Evolutionary conservation across 2,888 invertebrate genomes (phyloP).

Genomic region (Omphaloscelis lunosa): DNA sequence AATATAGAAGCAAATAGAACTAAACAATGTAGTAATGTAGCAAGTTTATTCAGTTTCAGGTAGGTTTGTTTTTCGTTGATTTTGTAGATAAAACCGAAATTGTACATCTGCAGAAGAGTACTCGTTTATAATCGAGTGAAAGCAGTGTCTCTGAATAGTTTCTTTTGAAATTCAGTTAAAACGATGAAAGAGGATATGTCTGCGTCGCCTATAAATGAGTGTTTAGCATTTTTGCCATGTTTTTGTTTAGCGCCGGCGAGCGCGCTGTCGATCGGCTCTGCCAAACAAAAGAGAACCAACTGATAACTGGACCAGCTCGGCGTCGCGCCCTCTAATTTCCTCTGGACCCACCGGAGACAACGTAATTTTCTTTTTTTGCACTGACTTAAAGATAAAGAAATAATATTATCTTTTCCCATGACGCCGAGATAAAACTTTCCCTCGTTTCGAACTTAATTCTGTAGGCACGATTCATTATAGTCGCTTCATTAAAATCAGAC

Average conservation of each 20-base stretch:
- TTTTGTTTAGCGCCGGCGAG: slow-evolving; percentile 69
- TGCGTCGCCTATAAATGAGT: slow-evolving; percentile 83
- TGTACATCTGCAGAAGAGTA: slow-evolving; percentile 23
- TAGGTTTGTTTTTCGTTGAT: slow-evolving; percentile 37
- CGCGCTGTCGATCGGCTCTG: slow-evolving; percentile 78
- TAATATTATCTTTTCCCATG: slow-evolving; percentile 77
- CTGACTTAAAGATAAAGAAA: slow-evolving; percentile 77
- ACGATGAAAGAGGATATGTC: slow-evolving; percentile 73
- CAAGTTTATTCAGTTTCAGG: slow-evolving; percentile 50
- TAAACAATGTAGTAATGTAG: slow-evolving; percentile 52
- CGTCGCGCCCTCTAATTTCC: slow-evolving; percentile 81
- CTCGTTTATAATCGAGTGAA: slow-evolving; percentile 26
- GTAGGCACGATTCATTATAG: slow-evolving; percentile 70
- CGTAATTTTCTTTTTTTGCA: slow-evolving; percentile 80
- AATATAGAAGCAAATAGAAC: slow-evolving; percentile 24
- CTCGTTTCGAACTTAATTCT: slow-evolving; percentile 69
- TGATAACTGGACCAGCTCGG: slow-evolving; percentile 84
- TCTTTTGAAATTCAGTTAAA: slow-evolving; percentile 67
- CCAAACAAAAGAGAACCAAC: slow-evolving; percentile 87
- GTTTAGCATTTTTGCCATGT: slow-evolving; percentile 84
- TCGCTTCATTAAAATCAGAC: slow-evolving; percentile 58
- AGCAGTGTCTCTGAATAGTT: slow-evolving; percentile 53
- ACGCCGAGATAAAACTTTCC: slow-evolving; percentile 77
- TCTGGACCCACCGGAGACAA: slow-evolving; percentile 76
- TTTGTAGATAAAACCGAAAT: slow-evolving; percentile 24